Base-by-base conservation (phyloP, 2,888 invertebrate species). In the Labia minor region DNA sequence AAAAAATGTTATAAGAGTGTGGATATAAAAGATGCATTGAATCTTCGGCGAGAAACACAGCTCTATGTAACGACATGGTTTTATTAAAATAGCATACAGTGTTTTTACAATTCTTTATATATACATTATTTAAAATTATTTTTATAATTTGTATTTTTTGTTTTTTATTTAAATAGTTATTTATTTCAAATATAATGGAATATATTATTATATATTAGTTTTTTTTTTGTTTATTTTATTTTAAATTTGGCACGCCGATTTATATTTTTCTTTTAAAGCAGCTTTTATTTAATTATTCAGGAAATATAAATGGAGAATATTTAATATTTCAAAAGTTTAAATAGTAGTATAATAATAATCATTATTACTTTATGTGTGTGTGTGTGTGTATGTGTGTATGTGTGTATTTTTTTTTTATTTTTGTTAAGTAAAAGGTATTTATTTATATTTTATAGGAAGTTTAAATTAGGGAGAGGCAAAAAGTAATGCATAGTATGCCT, bases 71-170 rank as follows among this genome's bases (percentile, higher is more conserved):
- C 16, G 49, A 49, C 49, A 49, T 49, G 49, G 49, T 49, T 49
- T 49, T 49, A 49, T 49, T 49, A 49, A 49, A 49, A 49, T 49
- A 49, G 49, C 49, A 49, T 49, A 49, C 49, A 49, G 6, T 49
- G 49, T 49, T 49, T 49, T 49, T 49, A 49, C 49, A 49, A 49
- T 49, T 49, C 49, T 49, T 49, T 49, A 49, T 49, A 49, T 49
- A 49, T 49, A 49, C 49, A 49, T 49, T n/a, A 16, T 49, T 26
- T 26, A 26, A 26, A 26, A 26, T 26, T 26, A 8, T 26, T 26
- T 26, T 26, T 26, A 26, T 49, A 49, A 49, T 49, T 14, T 49
- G 49, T 49, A 8, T 49, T 49, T 49, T 49, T 49, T 49, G 3
- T 49, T 49, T 49, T 49, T 49, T 49, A 49, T 49, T 49, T 49